Conservation (phyloP, 2,113 vertebrate genomes). For the Misgurnus anguillicaudatus region DNA sequence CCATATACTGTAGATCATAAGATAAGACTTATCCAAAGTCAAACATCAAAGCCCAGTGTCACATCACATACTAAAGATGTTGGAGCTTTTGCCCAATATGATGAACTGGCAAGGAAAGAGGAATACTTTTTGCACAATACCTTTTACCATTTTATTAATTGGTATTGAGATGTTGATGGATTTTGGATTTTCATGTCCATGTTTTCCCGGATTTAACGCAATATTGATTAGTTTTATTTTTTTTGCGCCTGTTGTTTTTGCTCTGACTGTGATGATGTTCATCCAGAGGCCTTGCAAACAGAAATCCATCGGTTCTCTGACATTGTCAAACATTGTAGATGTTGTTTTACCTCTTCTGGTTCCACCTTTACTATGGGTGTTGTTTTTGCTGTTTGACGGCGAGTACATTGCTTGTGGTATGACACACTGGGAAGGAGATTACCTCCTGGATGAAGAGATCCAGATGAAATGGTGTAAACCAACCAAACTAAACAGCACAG, state of each 20-base stretch:
- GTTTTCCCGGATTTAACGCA: background rate
- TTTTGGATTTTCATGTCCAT: background rate
- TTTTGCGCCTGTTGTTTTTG: background rate
- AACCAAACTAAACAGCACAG: rapidly evolving
- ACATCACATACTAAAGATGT: background rate
- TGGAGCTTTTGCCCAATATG: background rate
- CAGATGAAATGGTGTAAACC: conserved; percentile 24
- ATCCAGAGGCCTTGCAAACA: background rate
- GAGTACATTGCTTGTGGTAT: background rate
- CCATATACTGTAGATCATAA: background rate
- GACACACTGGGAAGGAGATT: conserved; percentile 12
- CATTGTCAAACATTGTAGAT: background rate
- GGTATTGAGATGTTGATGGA: background rate
- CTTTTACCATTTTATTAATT: background rate
- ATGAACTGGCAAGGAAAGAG: background rate
- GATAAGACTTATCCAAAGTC: background rate
- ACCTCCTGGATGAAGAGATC: background rate
- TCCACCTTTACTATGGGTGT: background rate
- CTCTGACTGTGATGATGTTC: conserved; percentile 21
- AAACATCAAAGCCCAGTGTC: background rate
- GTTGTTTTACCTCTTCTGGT: background rate
- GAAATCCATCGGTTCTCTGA: background rate
- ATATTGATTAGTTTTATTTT: background rate
- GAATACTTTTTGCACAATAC: background rate
- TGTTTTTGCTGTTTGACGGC: background rate